Percentiles rank a stretch among this genome's conserved stretches.
Conservation (phyloP, 2,113 vertebrate genomes). For the Xerus inauris region DNA sequence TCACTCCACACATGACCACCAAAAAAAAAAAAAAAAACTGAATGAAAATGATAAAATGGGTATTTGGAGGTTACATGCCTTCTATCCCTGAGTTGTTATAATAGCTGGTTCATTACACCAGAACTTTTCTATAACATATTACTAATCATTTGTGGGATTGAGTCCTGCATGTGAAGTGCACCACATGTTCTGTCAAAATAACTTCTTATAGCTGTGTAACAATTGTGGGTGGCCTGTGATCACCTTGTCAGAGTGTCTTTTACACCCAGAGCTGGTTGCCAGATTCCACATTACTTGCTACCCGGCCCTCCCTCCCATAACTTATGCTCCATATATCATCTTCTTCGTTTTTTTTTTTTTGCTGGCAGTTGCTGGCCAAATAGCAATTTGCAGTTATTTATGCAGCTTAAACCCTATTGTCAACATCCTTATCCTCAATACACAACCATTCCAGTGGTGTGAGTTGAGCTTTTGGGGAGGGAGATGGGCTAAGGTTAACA, state of each 20-base stretch:
- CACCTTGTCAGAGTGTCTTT: conserved; percentile 73
- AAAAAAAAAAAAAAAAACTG: neutral
- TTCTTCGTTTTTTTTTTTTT: neutral
- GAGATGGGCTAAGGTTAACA: conserved; percentile 49
- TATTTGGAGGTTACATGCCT: neutral
- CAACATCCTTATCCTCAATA: conserved; percentile 72
- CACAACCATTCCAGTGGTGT: conserved; percentile 49
- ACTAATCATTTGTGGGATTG: conserved; percentile 26
- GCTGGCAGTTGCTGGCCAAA: conserved; percentile 62
- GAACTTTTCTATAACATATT: neutral
- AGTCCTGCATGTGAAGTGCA: conserved; percentile 62
- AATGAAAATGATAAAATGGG: neutral
- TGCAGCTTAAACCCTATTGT: conserved; percentile 75
- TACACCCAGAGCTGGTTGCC: conserved; percentile 63
- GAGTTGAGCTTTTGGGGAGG: conserved; percentile 51
- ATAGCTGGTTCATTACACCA: conserved; percentile 45
- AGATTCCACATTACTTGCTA: conserved; percentile 55
- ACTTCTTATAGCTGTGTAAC: conserved; percentile 56
- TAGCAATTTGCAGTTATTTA: conserved; percentile 77
- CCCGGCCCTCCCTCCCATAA: neutral
- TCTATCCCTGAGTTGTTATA: neutral
- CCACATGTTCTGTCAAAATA: conserved; percentile 75
- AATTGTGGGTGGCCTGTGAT: conserved; percentile 70
- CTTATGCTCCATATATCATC: conserved; percentile 50
- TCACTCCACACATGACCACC: neutral